A percentile compares a stretch with the other conserved stretches of the same genome.
Evolutionary conservation across 2,797 vertebrate species (phyloP).

Genomic region (Basileuterus tristriatus): DNA sequence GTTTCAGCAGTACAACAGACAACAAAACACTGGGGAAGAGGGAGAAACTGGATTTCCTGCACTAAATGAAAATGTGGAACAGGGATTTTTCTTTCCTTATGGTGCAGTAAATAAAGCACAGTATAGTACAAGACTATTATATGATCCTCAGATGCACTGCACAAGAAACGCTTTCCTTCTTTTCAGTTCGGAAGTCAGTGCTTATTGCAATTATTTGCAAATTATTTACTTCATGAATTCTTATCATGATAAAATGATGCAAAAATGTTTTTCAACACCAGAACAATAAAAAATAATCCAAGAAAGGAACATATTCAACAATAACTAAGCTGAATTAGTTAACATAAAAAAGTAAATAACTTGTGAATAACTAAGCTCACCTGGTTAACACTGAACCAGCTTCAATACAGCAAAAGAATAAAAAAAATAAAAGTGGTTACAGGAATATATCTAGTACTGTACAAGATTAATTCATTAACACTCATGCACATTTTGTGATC

Average conservation of each 20-base stretch:
- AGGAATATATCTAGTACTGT: slow-evolving; percentile 89
- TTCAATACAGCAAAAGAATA: slow-evolving; percentile 83
- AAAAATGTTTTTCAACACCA: slow-evolving; percentile 81
- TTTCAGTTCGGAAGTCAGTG: slow-evolving; percentile 87
- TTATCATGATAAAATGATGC: slow-evolving; percentile 86
- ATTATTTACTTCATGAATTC: slow-evolving; percentile 82
- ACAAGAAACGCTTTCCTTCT: slow-evolving; percentile 87
- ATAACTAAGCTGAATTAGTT: slow-evolving; percentile 92
- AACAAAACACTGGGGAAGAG: slow-evolving; percentile 81
- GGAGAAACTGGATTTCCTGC: slow-evolving; percentile 84
- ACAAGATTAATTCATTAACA: slow-evolving; percentile 93
- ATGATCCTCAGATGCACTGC: slow-evolving; percentile 88
- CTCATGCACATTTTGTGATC: slow-evolving; percentile 97
- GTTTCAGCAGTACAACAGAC: slow-evolving; percentile 92
- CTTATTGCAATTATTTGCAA: slow-evolving; percentile 87
- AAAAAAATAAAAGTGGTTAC: slow-evolving; percentile 92
- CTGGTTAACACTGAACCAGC: slow-evolving; percentile 85
- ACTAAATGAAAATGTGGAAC: slow-evolving; percentile 89
- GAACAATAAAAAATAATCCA: slow-evolving; percentile 79
- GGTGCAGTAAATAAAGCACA: slow-evolving; percentile 89
- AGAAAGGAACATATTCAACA: slow-evolving; percentile 87
- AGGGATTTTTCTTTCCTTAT: slow-evolving; percentile 78
- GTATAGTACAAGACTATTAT: slow-evolving; percentile 85
- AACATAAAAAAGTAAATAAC: slow-evolving; percentile 91
- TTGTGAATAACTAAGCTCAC: slow-evolving; percentile 84